phyloP scores from a whole-genome alignment of 2,888 invertebrate species.

The Drosophila koepferae region DNA sequence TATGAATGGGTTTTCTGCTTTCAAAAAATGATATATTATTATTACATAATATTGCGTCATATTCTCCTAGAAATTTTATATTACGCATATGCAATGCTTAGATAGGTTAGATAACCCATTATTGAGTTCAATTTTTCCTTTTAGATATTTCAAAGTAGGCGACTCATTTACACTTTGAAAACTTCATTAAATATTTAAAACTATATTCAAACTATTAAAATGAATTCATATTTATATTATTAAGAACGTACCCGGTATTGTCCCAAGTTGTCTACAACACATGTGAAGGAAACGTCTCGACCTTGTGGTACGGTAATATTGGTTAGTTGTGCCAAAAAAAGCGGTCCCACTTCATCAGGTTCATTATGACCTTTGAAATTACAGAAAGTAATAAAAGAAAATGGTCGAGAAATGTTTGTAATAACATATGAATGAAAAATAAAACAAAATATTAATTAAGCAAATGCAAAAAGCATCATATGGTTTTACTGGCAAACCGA shows the following conservation, averaged over 20 bases:
- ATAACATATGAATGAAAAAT: background rate
- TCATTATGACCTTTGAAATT: constrained; percentile 89
- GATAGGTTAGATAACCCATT: too few relatives aligned
- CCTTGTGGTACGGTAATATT: constrained; percentile 95
- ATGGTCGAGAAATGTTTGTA: background rate
- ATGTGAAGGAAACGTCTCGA: constrained; percentile 94
- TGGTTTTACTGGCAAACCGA: background rate
- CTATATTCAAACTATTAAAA: too few relatives aligned
- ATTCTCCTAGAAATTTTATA: background rate
- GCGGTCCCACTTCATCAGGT: constrained; percentile 89
- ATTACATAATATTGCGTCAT: background rate
- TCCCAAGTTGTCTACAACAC: constrained; percentile 95
- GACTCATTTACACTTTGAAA: too few relatives aligned
- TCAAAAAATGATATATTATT: background rate
- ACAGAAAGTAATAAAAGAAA: constrained; percentile 16
- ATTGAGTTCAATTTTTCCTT: background rate
- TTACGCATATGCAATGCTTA: background rate
- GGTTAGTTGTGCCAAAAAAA: constrained; percentile 93
- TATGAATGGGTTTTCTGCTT: too few relatives aligned
- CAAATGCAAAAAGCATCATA: constrained; percentile 18
- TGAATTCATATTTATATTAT: background rate
- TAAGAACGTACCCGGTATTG: constrained; percentile 90
- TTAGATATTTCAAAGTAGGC: too few relatives aligned
- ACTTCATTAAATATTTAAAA: too few relatives aligned
- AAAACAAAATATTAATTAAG: constrained; percentile 11